Percentiles rank a stretch among this genome's conserved stretches.
Evolutionary conservation across 2,888 invertebrate genomes (phyloP).

Genomic region (Ormyrus thymus): DNA sequence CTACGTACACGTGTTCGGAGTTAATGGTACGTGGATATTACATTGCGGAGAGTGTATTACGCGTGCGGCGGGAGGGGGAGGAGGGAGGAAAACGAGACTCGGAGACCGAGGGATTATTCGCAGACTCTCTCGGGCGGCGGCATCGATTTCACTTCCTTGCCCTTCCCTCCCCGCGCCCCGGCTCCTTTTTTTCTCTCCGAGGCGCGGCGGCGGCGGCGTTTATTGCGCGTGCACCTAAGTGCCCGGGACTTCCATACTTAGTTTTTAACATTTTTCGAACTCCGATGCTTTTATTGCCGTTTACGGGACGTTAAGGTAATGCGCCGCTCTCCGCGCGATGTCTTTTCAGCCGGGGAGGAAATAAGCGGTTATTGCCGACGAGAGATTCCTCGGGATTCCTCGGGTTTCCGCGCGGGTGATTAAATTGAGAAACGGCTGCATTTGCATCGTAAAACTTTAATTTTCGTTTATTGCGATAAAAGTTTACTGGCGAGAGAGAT

Average conservation of each 20-base stretch:
- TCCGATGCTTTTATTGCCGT: constrained; percentile 12
- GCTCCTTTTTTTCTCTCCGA: neutral
- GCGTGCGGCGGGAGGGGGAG: neutral
- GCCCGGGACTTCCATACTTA: neutral
- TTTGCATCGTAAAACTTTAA: too few relatives aligned
- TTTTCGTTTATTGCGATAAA: too few relatives aligned
- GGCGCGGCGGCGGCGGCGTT: neutral
- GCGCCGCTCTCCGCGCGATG: neutral
- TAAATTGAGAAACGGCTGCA: too few relatives aligned
- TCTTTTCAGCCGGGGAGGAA: neutral
- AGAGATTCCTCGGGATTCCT: too few relatives aligned
- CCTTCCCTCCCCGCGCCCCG: neutral
- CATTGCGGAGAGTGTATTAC: constrained; percentile 53
- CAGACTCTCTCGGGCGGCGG: neutral
- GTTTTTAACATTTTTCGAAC: neutral
- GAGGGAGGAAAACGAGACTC: constrained; percentile 21
- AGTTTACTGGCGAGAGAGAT: too few relatives aligned
- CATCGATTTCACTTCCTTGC: constrained; percentile 38
- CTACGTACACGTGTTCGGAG: constrained; percentile 64
- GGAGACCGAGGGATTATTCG: neutral
- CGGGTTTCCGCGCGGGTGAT: too few relatives aligned
- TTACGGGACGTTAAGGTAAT: neutral
- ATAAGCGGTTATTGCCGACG: too few relatives aligned
- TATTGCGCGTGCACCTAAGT: constrained; percentile 10
- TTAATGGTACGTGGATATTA: constrained; percentile 70